Evolutionary conservation across 2,888 invertebrate genomes (phyloP), one percentile per base, ranked within the genome.

Genomic region (Xylota segnis): DNA sequence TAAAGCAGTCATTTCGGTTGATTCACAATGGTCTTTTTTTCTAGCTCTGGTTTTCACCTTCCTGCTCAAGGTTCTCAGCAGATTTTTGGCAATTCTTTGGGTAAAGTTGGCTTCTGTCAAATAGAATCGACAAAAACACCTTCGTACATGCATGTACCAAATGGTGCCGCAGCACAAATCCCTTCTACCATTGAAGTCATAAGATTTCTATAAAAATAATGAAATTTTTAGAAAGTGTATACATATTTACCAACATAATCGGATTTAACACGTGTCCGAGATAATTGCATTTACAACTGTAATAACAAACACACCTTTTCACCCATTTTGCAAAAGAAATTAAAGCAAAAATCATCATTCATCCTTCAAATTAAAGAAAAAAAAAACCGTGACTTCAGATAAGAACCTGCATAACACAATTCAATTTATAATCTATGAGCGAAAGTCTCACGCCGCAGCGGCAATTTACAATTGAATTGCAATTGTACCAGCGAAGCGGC

Each of bases 301-400:
- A 66, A 14, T 37, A 65, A 43, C 34, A 10, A 63, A 71, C 50
- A 54, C 77, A 77, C 71, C 71, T 54, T 76, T 83, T 66, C 43
- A 54, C 52, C 10, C 4, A 2, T 6, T 27, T 37, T n/a, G 47
- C n/a, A 47, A 34, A 32, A 45, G 43, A 68, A 16, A 2, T 23
- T 10, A 32, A 29, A 50, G 0, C 12, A 10, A 43, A 61, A 14
- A 47, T 40, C 58, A 32, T 43, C 18, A 59, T 18, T 61, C 47
- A 34, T 54, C 47, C 16, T 65, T 74, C 29, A 54, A 68, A 79
- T 75, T 75, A 84, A 23, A 65, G 43, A 63, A 79, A 84, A 23
- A 65, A 34, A 63, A 79, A 71, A 56, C 40, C 86, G 81, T 86
- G 86, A 86, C 76, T 77, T 4, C 43, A 71, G 86, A 86, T 86